These are phyloP conservation scores for Myotis brandtii DNA, from an alignment of 2,113 vertebrate genomes.

Conservation along the genomic window DNA sequence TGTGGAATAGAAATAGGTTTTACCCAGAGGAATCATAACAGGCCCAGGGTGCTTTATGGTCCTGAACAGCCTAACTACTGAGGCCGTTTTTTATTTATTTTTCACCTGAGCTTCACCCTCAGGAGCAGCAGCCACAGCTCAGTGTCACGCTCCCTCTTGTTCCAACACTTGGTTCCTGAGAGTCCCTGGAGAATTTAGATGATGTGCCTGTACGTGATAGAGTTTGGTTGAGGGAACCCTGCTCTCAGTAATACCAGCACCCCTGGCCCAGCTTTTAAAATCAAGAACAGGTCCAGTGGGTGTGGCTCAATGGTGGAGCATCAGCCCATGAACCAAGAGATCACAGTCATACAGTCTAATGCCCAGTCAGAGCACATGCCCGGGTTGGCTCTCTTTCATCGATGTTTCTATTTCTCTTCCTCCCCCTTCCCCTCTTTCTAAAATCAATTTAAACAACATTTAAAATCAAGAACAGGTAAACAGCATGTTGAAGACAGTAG, in stretches of 20 bases:
- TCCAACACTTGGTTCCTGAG: neutral
- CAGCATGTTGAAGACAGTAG: neutral
- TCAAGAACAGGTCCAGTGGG: neutral
- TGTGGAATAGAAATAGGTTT: neutral
- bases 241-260: neutral
- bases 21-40: neutral
- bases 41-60: neutral
- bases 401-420: too few relatives aligned
- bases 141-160: neutral
- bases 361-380: too few relatives aligned
- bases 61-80: neutral
- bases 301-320: too few relatives aligned
- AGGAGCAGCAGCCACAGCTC: neutral
- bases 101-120: neutral
- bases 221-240: neutral
- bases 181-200: neutral
- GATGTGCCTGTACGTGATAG: neutral
- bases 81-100: neutral
- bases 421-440: too few relatives aligned
- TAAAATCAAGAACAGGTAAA: neutral
- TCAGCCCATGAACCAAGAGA: too few relatives aligned
- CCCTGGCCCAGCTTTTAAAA: neutral
- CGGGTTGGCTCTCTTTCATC: too few relatives aligned
- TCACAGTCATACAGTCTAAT: too few relatives aligned
- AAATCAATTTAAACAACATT: too few relatives aligned